Conservation (phyloP, 2,888 invertebrate species). For the Ichneumon xanthorius region DNA sequence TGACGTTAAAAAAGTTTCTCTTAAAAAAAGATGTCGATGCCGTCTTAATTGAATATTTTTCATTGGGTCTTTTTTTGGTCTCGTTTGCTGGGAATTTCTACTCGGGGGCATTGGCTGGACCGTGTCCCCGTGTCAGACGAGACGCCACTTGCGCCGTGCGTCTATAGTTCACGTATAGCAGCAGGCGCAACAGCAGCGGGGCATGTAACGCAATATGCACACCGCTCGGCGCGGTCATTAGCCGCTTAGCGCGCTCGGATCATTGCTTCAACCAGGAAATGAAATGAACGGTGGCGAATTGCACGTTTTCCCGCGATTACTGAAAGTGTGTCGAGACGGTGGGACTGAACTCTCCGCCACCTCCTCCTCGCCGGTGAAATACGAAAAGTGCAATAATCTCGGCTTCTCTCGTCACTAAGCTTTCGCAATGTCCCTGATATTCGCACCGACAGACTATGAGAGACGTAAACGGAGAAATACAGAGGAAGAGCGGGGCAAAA, state of each 20-base stretch:
- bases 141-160: conserved; percentile 11
- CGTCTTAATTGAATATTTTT: not conserved
- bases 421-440: conserved; percentile 53
- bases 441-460: conserved; percentile 35
- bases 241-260: conserved; percentile 75
- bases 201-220: conserved; percentile 70
- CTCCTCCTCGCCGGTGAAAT: conserved; percentile 28
- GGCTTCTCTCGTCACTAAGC: conserved; percentile 35
- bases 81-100: not conserved
- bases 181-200: conserved; percentile 6
- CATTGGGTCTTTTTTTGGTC: not conserved
- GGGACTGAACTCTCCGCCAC: conserved; percentile 31
- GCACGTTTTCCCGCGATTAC: conserved; percentile 81
- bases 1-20: not conserved
- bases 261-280: conserved; percentile 83
- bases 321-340: conserved; percentile 75
- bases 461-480: conserved; percentile 26
- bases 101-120: conserved; percentile 29
- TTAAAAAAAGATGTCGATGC: not conserved
- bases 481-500: conserved; percentile 7
- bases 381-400: conserved; percentile 43
- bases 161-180: not conserved
- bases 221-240: conserved; percentile 62
- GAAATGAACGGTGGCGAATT: conserved; percentile 78
- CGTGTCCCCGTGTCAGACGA: conserved; percentile 28